These are phyloP conservation scores for Montipora efflorescens DNA, from an alignment of 64 coral and sea anemone species.

Conservation along the genomic window DNA sequence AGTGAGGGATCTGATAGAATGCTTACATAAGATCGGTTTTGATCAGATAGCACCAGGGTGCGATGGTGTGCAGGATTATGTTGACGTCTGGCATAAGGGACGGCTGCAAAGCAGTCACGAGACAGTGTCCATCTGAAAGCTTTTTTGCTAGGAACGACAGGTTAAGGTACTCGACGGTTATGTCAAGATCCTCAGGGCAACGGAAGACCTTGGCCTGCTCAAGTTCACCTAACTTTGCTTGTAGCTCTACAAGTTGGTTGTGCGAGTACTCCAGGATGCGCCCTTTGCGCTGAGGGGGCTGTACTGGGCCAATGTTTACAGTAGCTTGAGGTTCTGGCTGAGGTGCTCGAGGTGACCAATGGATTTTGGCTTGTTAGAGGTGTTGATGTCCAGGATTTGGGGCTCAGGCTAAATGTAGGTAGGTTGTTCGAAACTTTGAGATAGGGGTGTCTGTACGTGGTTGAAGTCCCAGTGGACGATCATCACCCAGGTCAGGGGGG, in stretches of 20 bases:
- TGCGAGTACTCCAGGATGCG: constrained; percentile 54
- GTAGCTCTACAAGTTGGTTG: constrained; percentile 39
- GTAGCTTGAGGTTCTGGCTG: constrained; percentile 35
- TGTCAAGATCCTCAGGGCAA: constrained; percentile 41
- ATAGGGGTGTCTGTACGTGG: constrained; percentile 3
- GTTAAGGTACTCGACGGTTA: constrained; percentile 53
- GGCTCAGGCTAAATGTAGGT: constrained; percentile 41
- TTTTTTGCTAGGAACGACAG: constrained; percentile 51
- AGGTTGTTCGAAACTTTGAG: constrained; percentile 1
- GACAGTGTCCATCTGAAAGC: constrained; percentile 20
- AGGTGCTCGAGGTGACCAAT: constrained; percentile 41
- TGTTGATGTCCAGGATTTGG: constrained; percentile 44
- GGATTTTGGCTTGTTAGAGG: not conserved
- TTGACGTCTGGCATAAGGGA: constrained; percentile 60
- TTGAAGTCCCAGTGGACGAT: constrained; percentile 16
- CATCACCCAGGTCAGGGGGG: constrained; percentile 3
- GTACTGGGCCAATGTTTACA: constrained; percentile 50
- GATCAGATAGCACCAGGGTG: constrained; percentile 28
- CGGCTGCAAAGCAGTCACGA: constrained; percentile 46
- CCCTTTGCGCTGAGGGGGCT: constrained; percentile 52
- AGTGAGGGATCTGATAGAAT: constrained; percentile 55
- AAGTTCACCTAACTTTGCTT: constrained; percentile 50
- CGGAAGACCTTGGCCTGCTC: constrained; percentile 29
- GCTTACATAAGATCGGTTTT: constrained; percentile 29
- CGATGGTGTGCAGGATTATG: constrained; percentile 23